Conservation (phyloP, 2,888 invertebrate species). For the Coremacera marginata region DNA sequence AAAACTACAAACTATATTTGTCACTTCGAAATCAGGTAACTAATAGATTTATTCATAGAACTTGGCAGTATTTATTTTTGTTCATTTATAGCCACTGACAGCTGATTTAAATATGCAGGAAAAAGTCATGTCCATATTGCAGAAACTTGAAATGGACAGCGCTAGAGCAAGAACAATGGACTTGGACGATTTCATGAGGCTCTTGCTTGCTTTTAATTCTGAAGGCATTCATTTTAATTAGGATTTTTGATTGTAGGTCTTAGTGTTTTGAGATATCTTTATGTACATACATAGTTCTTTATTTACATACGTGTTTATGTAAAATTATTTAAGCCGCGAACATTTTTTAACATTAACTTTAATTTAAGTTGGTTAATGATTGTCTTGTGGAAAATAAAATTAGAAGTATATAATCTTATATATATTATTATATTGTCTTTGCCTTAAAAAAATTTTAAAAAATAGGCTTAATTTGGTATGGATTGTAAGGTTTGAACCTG, state of each 20-base stretch:
- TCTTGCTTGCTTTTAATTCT: slow-evolving; percentile 89
- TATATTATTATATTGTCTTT: too few relatives aligned
- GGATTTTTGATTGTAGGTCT: neutral
- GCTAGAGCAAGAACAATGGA: slow-evolving; percentile 94
- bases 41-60: slow-evolving; percentile 7
- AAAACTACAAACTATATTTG: slow-evolving; percentile 91
- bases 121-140: slow-evolving; percentile 82
- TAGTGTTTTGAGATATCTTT: too few relatives aligned
- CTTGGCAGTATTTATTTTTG: slow-evolving; percentile 14
- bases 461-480: too few relatives aligned
- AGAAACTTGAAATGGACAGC: slow-evolving; percentile 76
- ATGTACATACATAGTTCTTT: too few relatives aligned
- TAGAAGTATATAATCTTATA: too few relatives aligned
- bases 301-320: too few relatives aligned
- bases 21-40: slow-evolving; percentile 85
- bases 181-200: slow-evolving; percentile 92
- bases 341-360: too few relatives aligned
- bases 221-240: slow-evolving; percentile 90
- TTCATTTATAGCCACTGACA: slow-evolving; percentile 76
- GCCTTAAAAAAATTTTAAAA: too few relatives aligned
- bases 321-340: too few relatives aligned
- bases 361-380: too few relatives aligned
- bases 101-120: slow-evolving; percentile 85
- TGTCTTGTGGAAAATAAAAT: too few relatives aligned
- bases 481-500: too few relatives aligned